Base-by-base conservation (phyloP, 1,140 invertebrate species). In the Tetraneura akinire region DNA sequence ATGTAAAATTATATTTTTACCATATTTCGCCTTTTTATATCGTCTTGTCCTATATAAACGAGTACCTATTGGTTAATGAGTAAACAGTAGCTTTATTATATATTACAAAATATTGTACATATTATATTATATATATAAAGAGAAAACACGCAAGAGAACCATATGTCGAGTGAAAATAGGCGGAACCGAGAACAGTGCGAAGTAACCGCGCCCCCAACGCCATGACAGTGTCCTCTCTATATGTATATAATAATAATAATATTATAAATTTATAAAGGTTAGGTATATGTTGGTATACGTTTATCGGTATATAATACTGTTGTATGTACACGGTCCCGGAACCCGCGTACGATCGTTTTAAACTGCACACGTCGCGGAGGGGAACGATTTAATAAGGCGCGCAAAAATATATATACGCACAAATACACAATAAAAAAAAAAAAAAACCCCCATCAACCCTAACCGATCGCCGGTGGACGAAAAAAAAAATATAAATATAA, bases 181-280 rank as follows among this genome's bases (percentile, higher is more conserved):
- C 55, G 71, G 74, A 51, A 60, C 74, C 73, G 29, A 16, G 68
- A 71, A 23, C 8, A 10, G 16, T n/a, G 14, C 32, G 14, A 37
- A 78, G 74, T n/a, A 8, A 57, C 74, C 74, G 74, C 74, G 74
- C 74, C 74, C 49, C 74, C 74, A 55, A 78, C 74, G 74, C 74
- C 74, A 78, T 78, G 74, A 78, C 74, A 78, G 74, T 26, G 37
- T 8, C n/a, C 32, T 62, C 68, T 51, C 6, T 32, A 26, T 71
- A n/a, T 11, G 4, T 29, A 13, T 1, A 4, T 37, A 37, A n/a
- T n/a, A n/a, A n/a, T n/a, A n/a, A n/a, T n/a, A n/a, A n/a, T n/a
- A n/a, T n/a, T n/a, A n/a, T n/a, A n/a, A n/a, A n/a, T n/a, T n/a
- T n/a, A n/a, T n/a, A n/a, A n/a, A n/a, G n/a, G n/a, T n/a, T n/a